phyloP scores from a whole-genome alignment of 2,888 invertebrate genomes.

The Eumerus sabulonum region DNA sequence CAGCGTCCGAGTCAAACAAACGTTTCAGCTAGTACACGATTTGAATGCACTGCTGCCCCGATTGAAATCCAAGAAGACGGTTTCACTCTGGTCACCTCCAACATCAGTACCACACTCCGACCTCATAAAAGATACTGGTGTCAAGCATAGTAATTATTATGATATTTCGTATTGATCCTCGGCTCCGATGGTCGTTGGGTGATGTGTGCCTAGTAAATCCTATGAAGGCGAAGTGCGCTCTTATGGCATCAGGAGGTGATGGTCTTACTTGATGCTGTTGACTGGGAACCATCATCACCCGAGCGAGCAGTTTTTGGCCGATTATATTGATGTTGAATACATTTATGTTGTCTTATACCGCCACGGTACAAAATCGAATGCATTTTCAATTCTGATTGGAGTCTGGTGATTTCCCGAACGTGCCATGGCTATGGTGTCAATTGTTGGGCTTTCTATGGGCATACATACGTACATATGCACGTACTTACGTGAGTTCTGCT shows the following conservation, averaged over 20 bases:
- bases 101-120: slow-evolving; percentile 52
- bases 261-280: too few relatives aligned
- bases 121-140: slow-evolving; percentile 68
- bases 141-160: slow-evolving; percentile 69
- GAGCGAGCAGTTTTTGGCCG: slow-evolving; percentile 49
- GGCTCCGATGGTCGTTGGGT: slow-evolving; percentile 25
- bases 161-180: slow-evolving; percentile 66
- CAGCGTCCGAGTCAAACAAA: slow-evolving; percentile 49
- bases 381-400: slow-evolving; percentile 69
- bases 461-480: too few relatives aligned
- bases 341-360: slow-evolving; percentile 37
- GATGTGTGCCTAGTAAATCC: slow-evolving; percentile 20
- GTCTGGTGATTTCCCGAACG: slow-evolving; percentile 67
- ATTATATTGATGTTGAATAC: slow-evolving; percentile 65
- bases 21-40: slow-evolving; percentile 57
- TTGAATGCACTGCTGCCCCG: slow-evolving; percentile 57
- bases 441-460: slow-evolving; percentile 60
- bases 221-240: background rate
- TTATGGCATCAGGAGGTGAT: background rate
- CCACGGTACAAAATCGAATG: slow-evolving; percentile 52
- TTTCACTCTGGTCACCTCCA: slow-evolving; percentile 41
- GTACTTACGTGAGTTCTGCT: too few relatives aligned
- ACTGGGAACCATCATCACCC: slow-evolving; percentile 43
- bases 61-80: slow-evolving; percentile 54
- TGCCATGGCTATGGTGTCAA: slow-evolving; percentile 67